Evolutionary conservation across 2,113 vertebrate species (phyloP), one percentile per base, ranked within the genome.

Genomic region (Prionailurus bengalensis): DNA sequence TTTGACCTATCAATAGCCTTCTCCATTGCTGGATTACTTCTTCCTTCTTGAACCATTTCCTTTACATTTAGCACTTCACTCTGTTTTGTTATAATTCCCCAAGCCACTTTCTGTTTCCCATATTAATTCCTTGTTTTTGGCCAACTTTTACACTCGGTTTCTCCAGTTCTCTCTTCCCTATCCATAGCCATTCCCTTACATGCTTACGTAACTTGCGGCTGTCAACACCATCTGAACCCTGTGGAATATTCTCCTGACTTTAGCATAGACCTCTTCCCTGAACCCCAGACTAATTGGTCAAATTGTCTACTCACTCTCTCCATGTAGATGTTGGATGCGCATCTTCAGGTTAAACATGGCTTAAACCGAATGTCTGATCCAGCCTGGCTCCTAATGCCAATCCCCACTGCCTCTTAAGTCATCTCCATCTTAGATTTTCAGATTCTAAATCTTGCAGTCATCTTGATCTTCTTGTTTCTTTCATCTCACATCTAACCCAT

Each of bases 311-410:
- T 65, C 21, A 33, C 17, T 53, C 1, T 39, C 33, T 78, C 61
- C n/a, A 29, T 0, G 1, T 42, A 19, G 23, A 36, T 87, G 33
- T 79, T 45, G 11, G 27, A 29, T 29, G 66, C 0, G 0, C 23
- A 13, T 36, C 16, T 92, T 58, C 15, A 36, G 1, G 17, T 92
- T 68, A 89, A 89, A 76, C 58, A 78, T 0, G 14, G 68, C 39
- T n/a, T 74, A 58, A 51, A 31, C 7, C 7, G 4, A 89, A 15
- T 68, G 33, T 76, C 55, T 12, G 25, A 71, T n/a, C 42, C 10
- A 73, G 29, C 11, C 15, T 4, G 0, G 4, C 33, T 53, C 21
- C 33, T 5, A 12, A 39, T 4, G 1, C 19, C 39, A 14, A 70
- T 68, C 19, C 19, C 29, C 7, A 23, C 53, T 88, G 21, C 36